Conservation (phyloP, 2,888 invertebrate species). For the Tetranychus piercei region DNA sequence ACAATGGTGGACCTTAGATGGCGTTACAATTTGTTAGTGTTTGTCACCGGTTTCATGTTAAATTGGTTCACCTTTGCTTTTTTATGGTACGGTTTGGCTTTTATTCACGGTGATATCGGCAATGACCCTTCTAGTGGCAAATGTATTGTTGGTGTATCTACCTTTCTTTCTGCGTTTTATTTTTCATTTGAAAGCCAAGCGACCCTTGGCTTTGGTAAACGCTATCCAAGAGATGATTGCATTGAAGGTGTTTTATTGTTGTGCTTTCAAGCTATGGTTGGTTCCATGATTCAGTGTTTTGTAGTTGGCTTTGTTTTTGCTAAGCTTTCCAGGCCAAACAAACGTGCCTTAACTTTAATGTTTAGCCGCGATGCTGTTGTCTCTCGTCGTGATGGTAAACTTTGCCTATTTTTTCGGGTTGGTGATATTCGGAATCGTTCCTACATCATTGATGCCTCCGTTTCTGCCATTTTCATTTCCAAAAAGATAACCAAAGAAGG, state of each 20-base stretch:
- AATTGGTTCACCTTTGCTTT: constrained; percentile 12
- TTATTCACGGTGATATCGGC: constrained; percentile 72
- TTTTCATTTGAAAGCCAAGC: constrained; percentile 94
- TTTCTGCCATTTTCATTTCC: constrained; percentile 79
- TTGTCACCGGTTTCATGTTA: neutral
- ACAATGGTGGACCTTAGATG: constrained; percentile 47
- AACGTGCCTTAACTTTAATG: constrained; percentile 80
- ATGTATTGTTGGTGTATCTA: constrained; percentile 65
- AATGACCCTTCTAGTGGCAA: constrained; percentile 40
- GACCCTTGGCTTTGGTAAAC: constrained; percentile 69
- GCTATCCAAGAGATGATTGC: constrained; percentile 75
- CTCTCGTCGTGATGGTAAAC: constrained; percentile 70
- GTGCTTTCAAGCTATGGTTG: constrained; percentile 77
- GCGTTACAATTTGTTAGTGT: constrained; percentile 27
- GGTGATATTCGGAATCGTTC: constrained; percentile 83
- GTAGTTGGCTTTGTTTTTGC: constrained; percentile 75
- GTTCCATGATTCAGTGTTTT: constrained; percentile 56
- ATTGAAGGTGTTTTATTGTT: constrained; percentile 75
- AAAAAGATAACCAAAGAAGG: constrained; percentile 55
- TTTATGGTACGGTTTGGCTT: constrained; percentile 82
- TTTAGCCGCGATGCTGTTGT: constrained; percentile 83
- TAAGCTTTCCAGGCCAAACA: constrained; percentile 84
- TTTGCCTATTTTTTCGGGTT: constrained; percentile 82
- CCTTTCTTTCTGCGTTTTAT: constrained; percentile 79
- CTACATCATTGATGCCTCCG: constrained; percentile 92